Evolutionary conservation across 2,888 invertebrate species (phyloP).

Genomic region (Lithosia quadra): DNA sequence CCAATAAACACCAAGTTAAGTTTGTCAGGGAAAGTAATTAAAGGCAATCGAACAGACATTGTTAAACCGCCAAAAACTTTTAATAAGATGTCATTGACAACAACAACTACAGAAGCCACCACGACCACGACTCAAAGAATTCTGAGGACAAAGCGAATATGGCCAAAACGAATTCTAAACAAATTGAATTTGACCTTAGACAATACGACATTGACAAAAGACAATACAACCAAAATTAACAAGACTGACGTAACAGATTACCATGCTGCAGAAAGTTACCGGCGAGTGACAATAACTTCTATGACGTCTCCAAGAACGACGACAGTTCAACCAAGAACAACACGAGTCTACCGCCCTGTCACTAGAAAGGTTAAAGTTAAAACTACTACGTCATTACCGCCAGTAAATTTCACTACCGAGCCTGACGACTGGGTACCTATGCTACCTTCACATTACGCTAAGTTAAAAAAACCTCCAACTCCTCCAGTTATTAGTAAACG

Average conservation of each 20-base stretch:
- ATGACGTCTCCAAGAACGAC: conserved; percentile 59
- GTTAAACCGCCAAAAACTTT: conserved; percentile 70
- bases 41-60: conserved; percentile 73
- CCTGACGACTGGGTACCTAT: conserved; percentile 83
- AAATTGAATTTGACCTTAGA: conserved; percentile 37
- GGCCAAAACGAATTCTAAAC: conserved; percentile 69
- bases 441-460: conserved; percentile 73
- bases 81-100: conserved; percentile 57
- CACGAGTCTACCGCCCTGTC: conserved; percentile 71
- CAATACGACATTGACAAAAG: conserved; percentile 54
- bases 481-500: conserved; percentile 62
- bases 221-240: conserved; percentile 57
- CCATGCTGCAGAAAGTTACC: conserved; percentile 62
- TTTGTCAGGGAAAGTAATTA: conserved; percentile 76
- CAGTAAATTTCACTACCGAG: conserved; percentile 62
- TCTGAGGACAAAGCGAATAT: conserved; percentile 80
- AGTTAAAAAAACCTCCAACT: conserved; percentile 54
- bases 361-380: conserved; percentile 73
- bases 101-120: conserved; percentile 69
- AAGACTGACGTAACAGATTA: conserved; percentile 62
- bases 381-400: conserved; percentile 59
- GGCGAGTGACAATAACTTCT: conserved; percentile 61
- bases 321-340: conserved; percentile 58
- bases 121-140: conserved; percentile 65
- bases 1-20: conserved; percentile 69